These are phyloP conservation scores for Sycophaga agraensis DNA, from an alignment of 1,140 invertebrate genomes.

Conservation along the genomic window DNA sequence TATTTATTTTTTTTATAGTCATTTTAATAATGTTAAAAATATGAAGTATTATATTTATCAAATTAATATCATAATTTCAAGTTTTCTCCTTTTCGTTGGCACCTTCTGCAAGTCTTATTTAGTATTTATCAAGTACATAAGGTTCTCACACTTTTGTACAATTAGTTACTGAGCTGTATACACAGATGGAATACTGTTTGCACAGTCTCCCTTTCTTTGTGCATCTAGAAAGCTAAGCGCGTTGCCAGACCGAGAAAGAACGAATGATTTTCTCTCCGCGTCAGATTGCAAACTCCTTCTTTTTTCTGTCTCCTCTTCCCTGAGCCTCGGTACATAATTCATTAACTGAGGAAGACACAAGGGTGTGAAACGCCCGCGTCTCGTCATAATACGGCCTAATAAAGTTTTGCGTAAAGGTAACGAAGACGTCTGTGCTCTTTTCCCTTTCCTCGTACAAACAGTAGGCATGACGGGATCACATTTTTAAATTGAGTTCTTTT, in stretches of 20 bases:
- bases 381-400: slow-evolving; percentile 12
- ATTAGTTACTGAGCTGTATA: slow-evolving; percentile 42
- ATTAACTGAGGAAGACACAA: slow-evolving; percentile 15
- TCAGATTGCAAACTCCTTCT: neutral
- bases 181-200: slow-evolving; percentile 44
- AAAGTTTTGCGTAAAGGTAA: slow-evolving; percentile 20
- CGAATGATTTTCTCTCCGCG: slow-evolving; percentile 7
- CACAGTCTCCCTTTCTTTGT: slow-evolving; percentile 9
- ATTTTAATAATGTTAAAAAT: too few species aligned
- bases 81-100: too few species aligned
- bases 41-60: too few species aligned
- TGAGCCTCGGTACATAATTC: slow-evolving; percentile 17
- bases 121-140: too few species aligned
- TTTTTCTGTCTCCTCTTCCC: neutral
- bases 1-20: too few species aligned
- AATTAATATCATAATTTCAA: too few species aligned
- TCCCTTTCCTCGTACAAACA: neutral
- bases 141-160: too few species aligned
- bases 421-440: slow-evolving; percentile 8
- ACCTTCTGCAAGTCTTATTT: too few species aligned
- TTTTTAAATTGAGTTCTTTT: neutral
- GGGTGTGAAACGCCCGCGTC: slow-evolving; percentile 6
- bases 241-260: slow-evolving; percentile 5
- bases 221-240: slow-evolving; percentile 10
- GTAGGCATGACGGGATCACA: neutral